Base-by-base conservation (phyloP, 2,113 vertebrate species). In the Antennarius striatus region DNA sequence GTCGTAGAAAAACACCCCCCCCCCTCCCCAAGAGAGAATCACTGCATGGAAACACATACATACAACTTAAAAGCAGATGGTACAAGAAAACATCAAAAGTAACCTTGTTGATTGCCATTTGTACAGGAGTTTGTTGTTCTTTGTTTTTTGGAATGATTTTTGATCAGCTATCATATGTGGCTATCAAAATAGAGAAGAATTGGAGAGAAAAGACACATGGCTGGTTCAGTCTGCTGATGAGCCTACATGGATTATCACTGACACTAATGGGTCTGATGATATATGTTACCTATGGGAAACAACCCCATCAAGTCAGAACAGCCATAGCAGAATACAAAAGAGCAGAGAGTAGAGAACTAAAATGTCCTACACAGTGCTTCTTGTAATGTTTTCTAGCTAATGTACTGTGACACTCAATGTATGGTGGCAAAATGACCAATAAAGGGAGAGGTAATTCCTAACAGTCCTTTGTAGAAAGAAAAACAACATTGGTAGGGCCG, bases 181-280 rank as follows among this genome's bases (percentile, higher is more conserved):
- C 65, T 60, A 78, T 77, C 60, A 77, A 71, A 75, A 75, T 67
- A 14, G 52, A 22, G 22, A 22, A 22, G 22, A 22, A 22, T 22
- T 22, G 7, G 32, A 36, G 71, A 69, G 46, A 68, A 62, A 79
- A 70, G 73, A 86, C 73, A 55, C 17, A 84, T 50, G 67, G 58
- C 43, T 13, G 64, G 51, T 56, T 61, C 28, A 7, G 67, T 53
- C 63, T 50, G 75, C 80, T 88, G 81, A 80, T 63, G 55, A 79
- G 73, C 71, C 72, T 60, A 76, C 78, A 81, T 85, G 76, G 62
- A 79, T 87, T 83, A 85, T 83, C 81, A 79, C 66, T 85, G 89
- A 90, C 86, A 83, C 85, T 90, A 91, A 92, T 91, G 86, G 86
- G 52, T 80, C 76, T 73, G 70, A 75, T 89, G 89, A 91, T 91